Conservation (phyloP, 2,113 vertebrate genomes). For the Pterocles gutturalis region DNA sequence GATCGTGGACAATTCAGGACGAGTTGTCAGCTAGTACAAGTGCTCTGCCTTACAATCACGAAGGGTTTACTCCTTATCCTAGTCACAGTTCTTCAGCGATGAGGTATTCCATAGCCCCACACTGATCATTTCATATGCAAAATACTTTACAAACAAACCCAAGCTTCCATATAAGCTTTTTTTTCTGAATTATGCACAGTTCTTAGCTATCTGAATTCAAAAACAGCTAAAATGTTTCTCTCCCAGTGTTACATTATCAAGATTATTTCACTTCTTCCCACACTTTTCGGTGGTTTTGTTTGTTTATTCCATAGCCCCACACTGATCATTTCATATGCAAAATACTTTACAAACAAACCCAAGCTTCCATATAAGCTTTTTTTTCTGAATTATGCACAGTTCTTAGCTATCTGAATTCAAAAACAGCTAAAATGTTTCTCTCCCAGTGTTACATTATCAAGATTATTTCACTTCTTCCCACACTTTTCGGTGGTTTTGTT, state of each 20-base stretch:
- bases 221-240: neutral
- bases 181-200: neutral
- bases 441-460: neutral
- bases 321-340: neutral
- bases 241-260: neutral
- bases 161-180: too few relatives aligned
- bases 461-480: neutral
- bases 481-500: neutral
- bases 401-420: neutral
- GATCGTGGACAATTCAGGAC: neutral
- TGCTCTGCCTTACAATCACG: fast-evolving
- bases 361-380: neutral
- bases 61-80: neutral
- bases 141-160: neutral
- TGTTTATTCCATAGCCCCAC: neutral
- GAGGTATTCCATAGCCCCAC: neutral
- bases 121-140: neutral
- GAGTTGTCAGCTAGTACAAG: neutral
- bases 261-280: neutral
- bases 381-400: neutral
- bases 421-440: neutral
- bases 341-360: neutral
- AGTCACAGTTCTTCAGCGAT: neutral
- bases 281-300: neutral
- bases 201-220: neutral